Conservation (phyloP, 2,888 invertebrate species). For the Polia nebulosa region DNA sequence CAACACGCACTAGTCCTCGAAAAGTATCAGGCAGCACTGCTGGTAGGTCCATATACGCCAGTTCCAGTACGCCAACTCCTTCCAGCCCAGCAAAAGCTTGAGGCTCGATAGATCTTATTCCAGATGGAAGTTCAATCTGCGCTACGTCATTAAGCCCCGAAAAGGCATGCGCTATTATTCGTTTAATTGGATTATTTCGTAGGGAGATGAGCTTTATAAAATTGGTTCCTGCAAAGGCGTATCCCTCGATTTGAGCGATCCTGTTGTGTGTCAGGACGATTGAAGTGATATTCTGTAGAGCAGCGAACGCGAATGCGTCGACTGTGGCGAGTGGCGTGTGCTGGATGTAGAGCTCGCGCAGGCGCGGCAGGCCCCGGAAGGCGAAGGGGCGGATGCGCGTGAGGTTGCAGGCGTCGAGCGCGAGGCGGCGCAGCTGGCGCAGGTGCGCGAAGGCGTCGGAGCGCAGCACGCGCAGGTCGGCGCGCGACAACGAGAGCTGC, state of each 20-base stretch:
- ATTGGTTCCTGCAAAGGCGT: constrained; percentile 97
- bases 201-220: constrained; percentile 95
- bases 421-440: constrained; percentile 95
- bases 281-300: constrained; percentile 95
- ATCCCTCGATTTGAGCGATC: constrained; percentile 93
- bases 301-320: constrained; percentile 96
- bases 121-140: constrained; percentile 95
- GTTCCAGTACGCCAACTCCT: constrained; percentile 95
- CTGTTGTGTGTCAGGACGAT: constrained; percentile 93
- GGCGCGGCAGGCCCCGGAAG: constrained; percentile 95
- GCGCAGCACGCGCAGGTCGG: constrained; percentile 95
- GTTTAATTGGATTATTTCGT: constrained; percentile 96
- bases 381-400: constrained; percentile 95
- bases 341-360: constrained; percentile 96
- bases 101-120: constrained; percentile 93
- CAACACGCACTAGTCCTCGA: constrained; percentile 94
- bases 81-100: constrained; percentile 96
- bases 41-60: constrained; percentile 96
- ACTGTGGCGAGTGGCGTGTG: constrained; percentile 96
- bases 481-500: constrained; percentile 96
- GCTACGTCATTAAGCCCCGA: constrained; percentile 96
- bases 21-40: constrained; percentile 94
- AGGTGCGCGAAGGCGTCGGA: constrained; percentile 96
- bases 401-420: constrained; percentile 97
- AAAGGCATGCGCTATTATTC: constrained; percentile 95